Conservation (phyloP, 2,797 vertebrate genomes). For the Liparis tanakae region DNA sequence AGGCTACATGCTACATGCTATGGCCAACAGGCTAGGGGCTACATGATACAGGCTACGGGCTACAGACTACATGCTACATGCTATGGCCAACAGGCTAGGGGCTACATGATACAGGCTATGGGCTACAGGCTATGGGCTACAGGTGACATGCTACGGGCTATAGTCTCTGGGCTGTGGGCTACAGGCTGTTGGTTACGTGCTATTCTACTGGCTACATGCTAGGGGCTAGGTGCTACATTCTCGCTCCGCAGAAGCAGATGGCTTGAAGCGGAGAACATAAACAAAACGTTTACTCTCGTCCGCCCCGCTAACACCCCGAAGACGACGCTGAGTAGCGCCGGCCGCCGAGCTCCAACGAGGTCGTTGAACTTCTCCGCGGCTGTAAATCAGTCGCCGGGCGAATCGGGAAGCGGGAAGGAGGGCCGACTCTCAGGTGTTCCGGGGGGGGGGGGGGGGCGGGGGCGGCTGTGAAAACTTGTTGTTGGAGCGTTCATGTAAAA, state of each 20-base stretch:
- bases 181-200: too few species aligned
- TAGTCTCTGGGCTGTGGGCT: too few species aligned
- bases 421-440: conserved; percentile 74
- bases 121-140: too few species aligned
- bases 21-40: too few species aligned
- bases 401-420: conserved; percentile 81
- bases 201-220: too few species aligned
- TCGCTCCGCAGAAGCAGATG: conserved; percentile 46
- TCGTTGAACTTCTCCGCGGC: conserved; percentile 75
- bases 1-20: too few species aligned
- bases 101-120: too few species aligned
- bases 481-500: conserved; percentile 79
- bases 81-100: too few species aligned
- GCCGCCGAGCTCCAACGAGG: conserved; percentile 55
- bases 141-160: too few species aligned
- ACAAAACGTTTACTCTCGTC: conserved; percentile 53
- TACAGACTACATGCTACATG: too few species aligned
- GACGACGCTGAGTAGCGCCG: conserved; percentile 21
- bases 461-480: conserved; percentile 81
- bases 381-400: conserved; percentile 77
- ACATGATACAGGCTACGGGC: too few species aligned
- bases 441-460: too few species aligned
- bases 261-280: conserved; percentile 22
- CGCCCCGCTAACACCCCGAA: conserved; percentile 32
- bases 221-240: conserved; percentile 11